Percentiles rank a stretch among this genome's conserved stretches.
These are phyloP conservation scores for Ephialtes manifestator DNA, from an alignment of 2,888 invertebrate genomes.

Conservation along the genomic window DNA sequence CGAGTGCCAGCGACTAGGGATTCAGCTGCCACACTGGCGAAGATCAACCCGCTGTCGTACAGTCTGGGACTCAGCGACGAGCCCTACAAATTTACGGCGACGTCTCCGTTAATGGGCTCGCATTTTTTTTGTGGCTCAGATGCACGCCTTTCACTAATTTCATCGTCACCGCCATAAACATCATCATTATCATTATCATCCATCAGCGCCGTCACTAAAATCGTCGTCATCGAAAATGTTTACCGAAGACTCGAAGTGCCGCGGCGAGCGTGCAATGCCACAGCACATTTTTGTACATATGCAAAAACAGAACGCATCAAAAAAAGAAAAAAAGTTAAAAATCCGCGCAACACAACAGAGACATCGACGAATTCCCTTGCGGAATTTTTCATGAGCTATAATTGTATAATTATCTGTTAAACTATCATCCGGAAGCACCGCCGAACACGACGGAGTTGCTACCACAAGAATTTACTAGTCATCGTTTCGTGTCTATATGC, in stretches of 20 bases:
- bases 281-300: conserved; percentile 29
- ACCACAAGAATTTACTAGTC: conserved; percentile 79
- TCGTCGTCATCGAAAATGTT: not conserved
- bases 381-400: conserved; percentile 29
- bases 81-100: conserved; percentile 69
- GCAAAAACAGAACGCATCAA: not conserved
- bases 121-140: not conserved
- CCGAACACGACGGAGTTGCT: conserved; percentile 70
- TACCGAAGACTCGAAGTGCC: conserved; percentile 15
- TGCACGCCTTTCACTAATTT: conserved; percentile 16
- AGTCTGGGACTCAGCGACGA: conserved; percentile 81
- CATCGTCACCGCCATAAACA: conserved; percentile 11
- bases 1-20: conserved; percentile 93
- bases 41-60: conserved; percentile 89
- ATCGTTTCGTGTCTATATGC: conserved; percentile 78
- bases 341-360: conserved; percentile 8
- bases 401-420: conserved; percentile 40
- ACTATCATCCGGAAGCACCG: conserved; percentile 61
- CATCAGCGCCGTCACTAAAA: not conserved
- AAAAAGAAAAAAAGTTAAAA: not conserved
- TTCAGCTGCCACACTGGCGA: conserved; percentile 91
- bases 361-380: conserved; percentile 13
- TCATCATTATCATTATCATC: conserved; percentile 2
- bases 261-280: conserved; percentile 21
- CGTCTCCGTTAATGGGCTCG: conserved; percentile 60